Evolutionary conservation across 2,888 invertebrate genomes (phyloP), one percentile per base, ranked within the genome.

Genomic region (Pachycephus smyrnensis): DNA sequence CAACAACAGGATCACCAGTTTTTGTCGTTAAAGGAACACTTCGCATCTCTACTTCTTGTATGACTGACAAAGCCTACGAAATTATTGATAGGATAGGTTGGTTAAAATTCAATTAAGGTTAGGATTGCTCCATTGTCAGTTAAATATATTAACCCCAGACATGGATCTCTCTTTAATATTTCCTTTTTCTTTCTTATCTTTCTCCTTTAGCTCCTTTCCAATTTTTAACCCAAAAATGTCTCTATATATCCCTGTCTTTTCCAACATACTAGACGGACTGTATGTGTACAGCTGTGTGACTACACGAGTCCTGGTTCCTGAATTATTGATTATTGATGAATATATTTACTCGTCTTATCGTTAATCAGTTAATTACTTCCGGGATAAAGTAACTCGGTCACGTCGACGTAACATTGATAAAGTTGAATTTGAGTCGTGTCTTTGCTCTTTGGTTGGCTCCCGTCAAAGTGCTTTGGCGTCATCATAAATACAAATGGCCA

Each of bases 401-500:
- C 68, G 68, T 90, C 87, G 12, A 83, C 84, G 76, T 88, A 86
- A 69, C 87, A 88, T 68, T 87, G 88, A 82, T 86, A 88, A 3
- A 87, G 31, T 35, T 80, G 81, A 30, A 12, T 12, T 32, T 74
- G 77, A 12, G 15, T 23, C 6, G 75, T 12, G 4, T 79, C 74
- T 37, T 74, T 79, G 15, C 40, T 69, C 73, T 79, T 69, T 69
- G 76, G 32, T 76, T 79, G 30, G 69, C 74, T 75, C 31, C n/a
- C 15, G n/a, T 37, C 75, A 9, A 9, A 73, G 0, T 6, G 23
- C 71, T 76, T 30, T 3, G 68, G 1, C 15, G 73, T 77, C 68
- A 81, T 23, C 78, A 83, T 75, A 30, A 89, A 84, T 83, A 88
- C 84, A 31, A 90, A 90, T 0, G 89, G 88, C 89, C 90, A 90